Evolutionary conservation across 30 jellyfish, hydroid and myxozoan species (phyloP).

Genomic region (Chrysaora quinquecirrha): DNA sequence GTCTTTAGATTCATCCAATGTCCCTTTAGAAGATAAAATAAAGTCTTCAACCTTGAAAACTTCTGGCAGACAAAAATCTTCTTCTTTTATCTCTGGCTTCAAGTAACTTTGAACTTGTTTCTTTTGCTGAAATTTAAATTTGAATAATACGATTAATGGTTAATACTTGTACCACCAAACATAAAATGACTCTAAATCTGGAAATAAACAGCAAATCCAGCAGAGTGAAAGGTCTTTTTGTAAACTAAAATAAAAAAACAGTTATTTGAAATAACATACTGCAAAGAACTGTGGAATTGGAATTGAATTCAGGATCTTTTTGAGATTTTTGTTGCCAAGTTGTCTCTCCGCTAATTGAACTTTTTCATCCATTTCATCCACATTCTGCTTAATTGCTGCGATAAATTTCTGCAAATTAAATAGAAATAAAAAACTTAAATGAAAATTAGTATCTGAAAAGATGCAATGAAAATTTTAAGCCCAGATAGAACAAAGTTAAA

Average conservation of each 20-base stretch:
- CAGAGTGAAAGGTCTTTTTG: too few relatives aligned
- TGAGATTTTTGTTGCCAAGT: slow-evolving; percentile 79
- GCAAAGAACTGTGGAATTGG: slow-evolving; percentile 79
- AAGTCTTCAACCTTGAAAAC: slow-evolving; percentile 41
- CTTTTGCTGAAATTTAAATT: slow-evolving; percentile 58
- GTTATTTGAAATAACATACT: too few relatives aligned
- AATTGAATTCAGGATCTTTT: slow-evolving; percentile 68
- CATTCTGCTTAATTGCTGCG: slow-evolving; percentile 53
- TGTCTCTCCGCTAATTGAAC: slow-evolving; percentile 84
- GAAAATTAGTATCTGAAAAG: too few relatives aligned
- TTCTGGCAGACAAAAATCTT: slow-evolving; percentile 24
- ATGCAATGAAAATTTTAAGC: too few relatives aligned
- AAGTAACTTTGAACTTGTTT: slow-evolving; percentile 29
- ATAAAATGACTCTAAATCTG: too few relatives aligned
- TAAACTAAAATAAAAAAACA: too few relatives aligned
- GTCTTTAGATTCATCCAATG: slow-evolving; percentile 3
- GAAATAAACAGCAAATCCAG: too few relatives aligned
- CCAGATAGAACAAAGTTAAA: too few relatives aligned
- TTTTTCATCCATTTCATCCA: slow-evolving; percentile 77
- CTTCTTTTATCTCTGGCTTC: slow-evolving; percentile 26
- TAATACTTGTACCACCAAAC: too few relatives aligned
- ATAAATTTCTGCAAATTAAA: slow-evolving; percentile 73
- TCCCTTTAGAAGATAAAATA: not conserved
- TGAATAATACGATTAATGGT: too few relatives aligned
- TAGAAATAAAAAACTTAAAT: too few relatives aligned